These are phyloP conservation scores for Oreohelix idahoensis DNA, from an alignment of 1,140 invertebrate genomes.

Conservation along the genomic window DNA sequence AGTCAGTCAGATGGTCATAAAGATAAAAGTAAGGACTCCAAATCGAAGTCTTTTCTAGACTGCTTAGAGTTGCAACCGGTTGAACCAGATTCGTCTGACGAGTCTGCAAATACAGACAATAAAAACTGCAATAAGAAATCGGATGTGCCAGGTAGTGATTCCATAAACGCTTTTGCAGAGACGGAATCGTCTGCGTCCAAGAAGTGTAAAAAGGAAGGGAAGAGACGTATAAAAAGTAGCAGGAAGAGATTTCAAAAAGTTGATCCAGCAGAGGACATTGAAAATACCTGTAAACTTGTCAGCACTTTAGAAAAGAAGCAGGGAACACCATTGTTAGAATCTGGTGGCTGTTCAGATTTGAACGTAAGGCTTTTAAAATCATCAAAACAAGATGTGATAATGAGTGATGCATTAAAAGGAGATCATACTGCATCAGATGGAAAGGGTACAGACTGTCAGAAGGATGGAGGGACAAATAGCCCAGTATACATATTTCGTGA, in stretches of 20 bases:
- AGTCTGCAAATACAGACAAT: not conserved
- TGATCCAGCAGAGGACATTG: not conserved
- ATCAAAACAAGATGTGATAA: not conserved
- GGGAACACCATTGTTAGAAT: not conserved
- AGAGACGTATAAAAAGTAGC: not conserved
- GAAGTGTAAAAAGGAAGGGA: not conserved
- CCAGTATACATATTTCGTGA: constrained; percentile 27
- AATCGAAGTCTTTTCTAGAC: constrained; percentile 15
- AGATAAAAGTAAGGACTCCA: not conserved
- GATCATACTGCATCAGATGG: not conserved
- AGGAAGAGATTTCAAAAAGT: not conserved
- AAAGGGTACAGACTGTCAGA: not conserved
- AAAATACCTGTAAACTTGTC: not conserved
- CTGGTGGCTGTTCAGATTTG: not conserved
- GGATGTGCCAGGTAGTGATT: not conserved
- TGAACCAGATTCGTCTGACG: not conserved
- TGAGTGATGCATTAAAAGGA: not conserved
- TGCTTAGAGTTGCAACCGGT: constrained; percentile 27
- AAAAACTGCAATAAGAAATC: not conserved
- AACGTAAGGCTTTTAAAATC: not conserved
- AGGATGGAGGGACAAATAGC: not conserved
- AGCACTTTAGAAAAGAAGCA: not conserved
- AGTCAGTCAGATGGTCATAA: not conserved
- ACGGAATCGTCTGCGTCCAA: not conserved
- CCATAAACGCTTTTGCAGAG: too few relatives aligned